Evolutionary conservation across 1,140 invertebrate species (phyloP).

Genomic region (Drosophila micromelanica): DNA sequence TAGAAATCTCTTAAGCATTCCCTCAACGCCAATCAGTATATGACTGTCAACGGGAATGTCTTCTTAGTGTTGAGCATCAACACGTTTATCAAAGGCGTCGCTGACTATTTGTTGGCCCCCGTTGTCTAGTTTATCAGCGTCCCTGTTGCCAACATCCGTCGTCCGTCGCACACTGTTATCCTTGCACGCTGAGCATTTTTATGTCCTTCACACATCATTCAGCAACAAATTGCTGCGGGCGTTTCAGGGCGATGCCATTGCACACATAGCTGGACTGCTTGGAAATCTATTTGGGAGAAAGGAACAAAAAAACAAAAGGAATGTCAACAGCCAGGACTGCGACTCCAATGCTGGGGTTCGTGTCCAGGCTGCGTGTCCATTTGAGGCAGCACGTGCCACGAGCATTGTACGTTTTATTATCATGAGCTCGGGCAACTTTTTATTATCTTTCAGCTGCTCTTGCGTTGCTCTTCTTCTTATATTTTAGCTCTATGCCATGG

Average conservation of each 20-base stretch:
- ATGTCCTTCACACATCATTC: slow-evolving; percentile 81
- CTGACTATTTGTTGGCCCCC: slow-evolving; percentile 48
- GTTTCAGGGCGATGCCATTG: slow-evolving; percentile 54
- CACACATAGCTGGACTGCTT: slow-evolving; percentile 65
- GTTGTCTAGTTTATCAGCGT: slow-evolving; percentile 59
- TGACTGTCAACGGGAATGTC: slow-evolving; percentile 41
- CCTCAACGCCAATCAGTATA: slow-evolving; percentile 21
- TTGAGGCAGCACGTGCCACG: slow-evolving; percentile 72
- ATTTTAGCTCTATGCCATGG: slow-evolving; percentile 21
- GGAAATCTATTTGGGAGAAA: slow-evolving; percentile 70
- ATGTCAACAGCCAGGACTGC: slow-evolving; percentile 61
- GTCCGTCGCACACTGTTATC: slow-evolving; percentile 15
- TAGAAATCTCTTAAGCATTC: slow-evolving; percentile 11
- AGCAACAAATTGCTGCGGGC: slow-evolving; percentile 76
- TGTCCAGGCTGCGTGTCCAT: slow-evolving; percentile 78
- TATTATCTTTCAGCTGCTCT: slow-evolving; percentile 61
- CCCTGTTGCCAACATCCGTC: background rate
- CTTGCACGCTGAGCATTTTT: slow-evolving; percentile 58
- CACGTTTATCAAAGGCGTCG: slow-evolving; percentile 57
- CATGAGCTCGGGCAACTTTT: slow-evolving; percentile 77
- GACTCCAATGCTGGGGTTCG: slow-evolving; percentile 38
- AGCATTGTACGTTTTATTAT: slow-evolving; percentile 75
- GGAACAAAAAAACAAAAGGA: slow-evolving; percentile 41
- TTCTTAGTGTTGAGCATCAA: slow-evolving; percentile 57
- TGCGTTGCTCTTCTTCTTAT: background rate